Conservation (phyloP, 35 echinoderm and acorn worm genomes). For the Strongylocentrotus purpuratus region DNA sequence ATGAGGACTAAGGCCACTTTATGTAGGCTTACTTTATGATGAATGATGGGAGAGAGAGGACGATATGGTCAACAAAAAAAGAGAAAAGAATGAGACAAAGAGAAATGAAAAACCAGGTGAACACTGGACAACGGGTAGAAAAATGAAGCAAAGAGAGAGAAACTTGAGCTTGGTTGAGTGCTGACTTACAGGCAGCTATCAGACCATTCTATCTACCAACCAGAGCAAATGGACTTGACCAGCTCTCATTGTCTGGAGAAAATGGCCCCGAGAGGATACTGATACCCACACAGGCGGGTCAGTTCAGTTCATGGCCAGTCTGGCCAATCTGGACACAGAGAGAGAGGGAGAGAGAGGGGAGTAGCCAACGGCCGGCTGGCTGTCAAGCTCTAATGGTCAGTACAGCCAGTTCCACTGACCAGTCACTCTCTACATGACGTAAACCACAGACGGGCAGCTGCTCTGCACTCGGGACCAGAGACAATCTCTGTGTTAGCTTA, state of each 20-base stretch:
- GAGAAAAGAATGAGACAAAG: background rate
- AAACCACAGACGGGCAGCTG: background rate
- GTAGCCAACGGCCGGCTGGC: background rate
- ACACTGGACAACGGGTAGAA: background rate
- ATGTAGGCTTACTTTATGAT: background rate
- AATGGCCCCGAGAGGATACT: background rate
- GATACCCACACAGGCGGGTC: background rate
- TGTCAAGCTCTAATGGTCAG: background rate
- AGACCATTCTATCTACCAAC: background rate
- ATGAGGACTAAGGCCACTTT: too few species aligned
- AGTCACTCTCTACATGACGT: background rate
- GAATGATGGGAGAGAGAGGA: background rate
- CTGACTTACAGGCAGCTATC: background rate
- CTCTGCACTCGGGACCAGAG: background rate
- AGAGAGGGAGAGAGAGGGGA: background rate
- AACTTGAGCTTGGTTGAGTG: background rate
- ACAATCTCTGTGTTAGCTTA: background rate
- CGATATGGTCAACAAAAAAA: background rate
- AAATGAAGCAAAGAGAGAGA: background rate
- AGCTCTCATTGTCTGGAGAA: background rate
- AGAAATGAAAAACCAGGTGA: background rate
- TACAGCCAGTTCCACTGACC: background rate
- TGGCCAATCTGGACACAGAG: background rate
- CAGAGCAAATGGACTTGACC: constrained; percentile 1
- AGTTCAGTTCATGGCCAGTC: constrained; percentile 15